Base-by-base conservation (phyloP, 2,113 vertebrate genomes). In the Poecilia latipinna region DNA sequence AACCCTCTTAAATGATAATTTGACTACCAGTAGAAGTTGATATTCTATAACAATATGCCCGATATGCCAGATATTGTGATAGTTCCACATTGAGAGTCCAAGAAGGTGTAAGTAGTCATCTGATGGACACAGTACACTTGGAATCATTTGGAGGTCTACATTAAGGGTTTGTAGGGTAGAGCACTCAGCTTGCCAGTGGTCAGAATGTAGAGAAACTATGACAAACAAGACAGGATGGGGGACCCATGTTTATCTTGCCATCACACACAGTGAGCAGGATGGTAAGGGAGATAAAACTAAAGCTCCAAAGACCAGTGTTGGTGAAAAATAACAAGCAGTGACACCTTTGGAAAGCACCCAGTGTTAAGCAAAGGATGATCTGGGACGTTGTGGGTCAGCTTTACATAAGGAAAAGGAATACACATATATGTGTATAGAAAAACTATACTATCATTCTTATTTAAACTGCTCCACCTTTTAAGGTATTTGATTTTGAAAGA, bases 401-500 rank as follows among this genome's bases (percentile, higher is more conserved):
- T 51, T 51, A 17, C 44, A 51, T 51, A 51, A 51, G 17, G 19
- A 51, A 51, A 19, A 51, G 6, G 48, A 22, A 6, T 17, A 24
- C 2, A 51, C 2, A 51, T 63, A 39, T 4, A 5, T 75, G 1
- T 8, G 33, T 35, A 35, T 8, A 35, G 33, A 35, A 35, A 35
- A 35, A 35, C 1, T 35, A 35, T 35, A 35, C 33, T 35, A 35
- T 33, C 33, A 33, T 61, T 15, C 29, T 22, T 24, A 61, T 61
- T 67, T 24, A 24, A n/a, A 83, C 79, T 63, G 31, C 3, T 72
- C 13, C 77, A 8, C 31, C 64, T 71, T 68, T 65, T 61, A 44
- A 69, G 22, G 51, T 60, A 75, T 87, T 70, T 75, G 31, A 74
- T 80, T 17, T 35, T 44, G 6, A 71, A 75, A 74, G 44, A 54